These are phyloP conservation scores for Anthonomus grandis DNA, from an alignment of 1,140 invertebrate genomes.

Conservation along the genomic window DNA sequence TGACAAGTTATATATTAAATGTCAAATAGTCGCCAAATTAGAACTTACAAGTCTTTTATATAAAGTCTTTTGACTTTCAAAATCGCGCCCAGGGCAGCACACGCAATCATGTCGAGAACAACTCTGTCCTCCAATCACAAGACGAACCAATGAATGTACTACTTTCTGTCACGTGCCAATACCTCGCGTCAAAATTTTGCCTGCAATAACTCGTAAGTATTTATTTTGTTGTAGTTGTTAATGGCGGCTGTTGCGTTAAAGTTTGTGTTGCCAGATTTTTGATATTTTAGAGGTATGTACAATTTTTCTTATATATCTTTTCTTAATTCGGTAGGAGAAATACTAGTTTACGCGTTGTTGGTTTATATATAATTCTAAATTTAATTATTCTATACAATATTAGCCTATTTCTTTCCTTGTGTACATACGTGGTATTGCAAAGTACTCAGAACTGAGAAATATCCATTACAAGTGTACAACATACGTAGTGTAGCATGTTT, in stretches of 20 bases:
- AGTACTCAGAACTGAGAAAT: neutral
- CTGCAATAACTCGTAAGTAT: neutral
- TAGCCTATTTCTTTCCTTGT: neutral
- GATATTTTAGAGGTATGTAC: neutral
- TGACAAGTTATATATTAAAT: no score
- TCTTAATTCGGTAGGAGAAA: neutral
- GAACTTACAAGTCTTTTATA: no score
- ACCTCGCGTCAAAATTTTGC: neutral
- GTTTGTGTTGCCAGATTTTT: neutral
- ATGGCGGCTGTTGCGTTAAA: no score
- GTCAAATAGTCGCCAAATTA: no score
- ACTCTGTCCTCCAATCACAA: neutral
- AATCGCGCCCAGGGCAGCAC: no score
- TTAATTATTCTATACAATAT: neutral
- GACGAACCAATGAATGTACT: neutral
- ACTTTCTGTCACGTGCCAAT: neutral
- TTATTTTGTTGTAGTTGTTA: neutral
- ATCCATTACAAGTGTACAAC: neutral
- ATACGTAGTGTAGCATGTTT: neutral
- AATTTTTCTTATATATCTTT: neutral
- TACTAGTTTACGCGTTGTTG: neutral
- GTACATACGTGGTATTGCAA: neutral
- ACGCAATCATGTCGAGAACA: neutral
- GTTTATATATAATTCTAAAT: no score
- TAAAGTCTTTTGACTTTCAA: no score